Percentiles rank a stretch among this genome's conserved stretches.
phyloP scores from a whole-genome alignment of 2,797 vertebrate genomes.

The Enteromius treurensis region DNA sequence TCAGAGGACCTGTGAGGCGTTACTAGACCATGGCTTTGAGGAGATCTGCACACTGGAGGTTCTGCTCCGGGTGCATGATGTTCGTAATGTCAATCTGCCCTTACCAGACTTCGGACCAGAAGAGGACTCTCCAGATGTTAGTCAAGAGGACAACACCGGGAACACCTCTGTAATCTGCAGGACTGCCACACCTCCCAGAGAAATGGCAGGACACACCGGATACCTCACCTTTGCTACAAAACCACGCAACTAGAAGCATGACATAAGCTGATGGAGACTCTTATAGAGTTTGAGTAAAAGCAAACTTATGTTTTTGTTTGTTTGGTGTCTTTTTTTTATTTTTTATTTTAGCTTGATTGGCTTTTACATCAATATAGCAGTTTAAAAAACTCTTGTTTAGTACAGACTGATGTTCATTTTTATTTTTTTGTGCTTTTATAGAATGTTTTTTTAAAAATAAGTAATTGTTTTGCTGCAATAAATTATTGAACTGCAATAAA shows the following conservation, averaged over 20 bases:
- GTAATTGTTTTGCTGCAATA: conserved; percentile 47
- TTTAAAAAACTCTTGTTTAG: not conserved
- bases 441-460: conserved; percentile 21
- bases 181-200: conserved; percentile 84
- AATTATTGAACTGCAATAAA: conserved; percentile 30
- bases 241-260: conserved; percentile 76
- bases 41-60: conserved; percentile 93
- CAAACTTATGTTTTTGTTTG: not conserved
- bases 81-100: conserved; percentile 85
- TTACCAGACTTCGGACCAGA: conserved; percentile 87
- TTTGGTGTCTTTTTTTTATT: too few relatives aligned
- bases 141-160: conserved; percentile 57
- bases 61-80: conserved; percentile 86
- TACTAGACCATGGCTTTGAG: conserved; percentile 83
- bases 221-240: conserved; percentile 97
- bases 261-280: not conserved
- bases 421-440: not conserved
- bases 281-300: not conserved
- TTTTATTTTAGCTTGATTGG: not conserved
- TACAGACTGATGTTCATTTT: not conserved
- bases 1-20: conserved; percentile 87
- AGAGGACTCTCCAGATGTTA: conserved; percentile 44
- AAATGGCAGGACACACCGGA: conserved; percentile 93
- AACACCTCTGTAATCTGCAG: conserved; percentile 76
- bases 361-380: not conserved